Evolutionary conservation across 2,113 vertebrate genomes (phyloP).

Genomic region (Zapornia atra): DNA sequence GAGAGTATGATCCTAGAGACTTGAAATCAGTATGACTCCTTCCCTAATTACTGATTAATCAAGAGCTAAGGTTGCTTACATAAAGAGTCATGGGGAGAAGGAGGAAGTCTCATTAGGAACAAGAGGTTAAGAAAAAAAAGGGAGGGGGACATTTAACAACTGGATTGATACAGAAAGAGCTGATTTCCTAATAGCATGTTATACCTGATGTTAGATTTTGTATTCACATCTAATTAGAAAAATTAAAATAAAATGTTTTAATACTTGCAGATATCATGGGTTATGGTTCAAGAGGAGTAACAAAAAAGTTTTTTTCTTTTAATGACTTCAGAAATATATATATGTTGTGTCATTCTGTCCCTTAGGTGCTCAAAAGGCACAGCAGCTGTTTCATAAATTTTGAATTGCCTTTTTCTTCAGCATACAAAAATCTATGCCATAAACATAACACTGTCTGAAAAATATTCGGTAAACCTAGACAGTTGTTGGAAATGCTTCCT

Average conservation of each 20-base stretch:
- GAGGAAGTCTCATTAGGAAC: slow-evolving; percentile 74
- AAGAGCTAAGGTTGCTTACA: slow-evolving; percentile 69
- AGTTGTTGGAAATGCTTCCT: slow-evolving; percentile 43
- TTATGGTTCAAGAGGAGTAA: slow-evolving; percentile 15
- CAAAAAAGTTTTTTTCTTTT: not conserved
- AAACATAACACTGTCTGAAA: slow-evolving; percentile 51
- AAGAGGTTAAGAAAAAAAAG: slow-evolving; percentile 37
- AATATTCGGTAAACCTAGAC: slow-evolving; percentile 47
- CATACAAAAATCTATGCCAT: slow-evolving; percentile 31
- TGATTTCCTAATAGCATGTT: slow-evolving; percentile 5
- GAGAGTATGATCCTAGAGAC: slow-evolving; percentile 44
- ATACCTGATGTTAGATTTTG: not conserved
- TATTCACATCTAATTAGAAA: slow-evolving; percentile 44
- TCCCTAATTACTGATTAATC: slow-evolving; percentile 75
- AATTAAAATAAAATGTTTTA: not conserved
- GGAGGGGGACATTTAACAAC: slow-evolving; percentile 30
- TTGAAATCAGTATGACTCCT: slow-evolving; percentile 65
- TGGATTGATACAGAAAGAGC: not conserved
- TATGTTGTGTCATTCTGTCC: slow-evolving; percentile 29
- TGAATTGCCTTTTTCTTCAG: slow-evolving; percentile 52
- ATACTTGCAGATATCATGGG: not conserved
- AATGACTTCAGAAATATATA: slow-evolving; percentile 32
- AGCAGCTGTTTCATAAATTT: slow-evolving; percentile 57
- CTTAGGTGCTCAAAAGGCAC: slow-evolving; percentile 41
- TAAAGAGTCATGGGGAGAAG: slow-evolving; percentile 66